A percentile compares a stretch with the other conserved stretches of the same genome.
These are phyloP conservation scores for Pegoplata infirma DNA, from an alignment of 2,888 invertebrate genomes.

Conservation along the genomic window DNA sequence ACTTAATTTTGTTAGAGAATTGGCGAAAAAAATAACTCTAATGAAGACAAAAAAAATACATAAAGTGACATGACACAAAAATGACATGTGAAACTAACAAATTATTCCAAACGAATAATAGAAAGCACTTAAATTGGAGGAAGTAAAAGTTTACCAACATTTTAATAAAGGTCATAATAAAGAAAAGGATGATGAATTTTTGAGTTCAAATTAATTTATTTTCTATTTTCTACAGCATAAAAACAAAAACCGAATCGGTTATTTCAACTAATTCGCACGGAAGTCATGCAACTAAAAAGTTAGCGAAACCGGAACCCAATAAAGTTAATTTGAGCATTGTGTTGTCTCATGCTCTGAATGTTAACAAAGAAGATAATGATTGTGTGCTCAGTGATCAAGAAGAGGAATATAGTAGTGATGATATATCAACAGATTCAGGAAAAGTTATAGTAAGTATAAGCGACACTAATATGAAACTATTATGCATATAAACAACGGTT, in stretches of 20 bases:
- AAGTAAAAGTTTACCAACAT: background rate
- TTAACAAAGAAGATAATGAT: conserved; percentile 67
- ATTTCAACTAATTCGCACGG: background rate
- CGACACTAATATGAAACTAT: too few relatives aligned
- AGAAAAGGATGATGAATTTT: background rate
- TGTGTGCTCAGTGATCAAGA: conserved; percentile 28
- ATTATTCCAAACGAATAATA: background rate
- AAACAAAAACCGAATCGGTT: conserved; percentile 1
- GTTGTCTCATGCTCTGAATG: conserved; percentile 79
- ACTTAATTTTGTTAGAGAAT: conserved; percentile 19
- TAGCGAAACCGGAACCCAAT: conserved; percentile 73
- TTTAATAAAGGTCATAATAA: background rate
- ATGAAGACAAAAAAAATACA: conserved; percentile 10
- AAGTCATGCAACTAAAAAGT: background rate
- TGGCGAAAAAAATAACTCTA: background rate
- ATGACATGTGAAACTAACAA: conserved; percentile 25
- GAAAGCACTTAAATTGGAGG: background rate
- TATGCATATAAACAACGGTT: too few relatives aligned
- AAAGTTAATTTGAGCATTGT: conserved; percentile 82
- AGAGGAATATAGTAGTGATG: conserved; percentile 55
- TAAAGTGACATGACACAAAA: conserved; percentile 28
- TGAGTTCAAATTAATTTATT: too few relatives aligned
- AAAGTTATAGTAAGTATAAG: conserved; percentile 38
- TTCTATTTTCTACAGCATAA: too few relatives aligned
- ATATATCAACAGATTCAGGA: conserved; percentile 2